These are phyloP conservation scores for Eudyptes chrysolophus DNA, from an alignment of 2,113 vertebrate genomes.

Conservation along the genomic window DNA sequence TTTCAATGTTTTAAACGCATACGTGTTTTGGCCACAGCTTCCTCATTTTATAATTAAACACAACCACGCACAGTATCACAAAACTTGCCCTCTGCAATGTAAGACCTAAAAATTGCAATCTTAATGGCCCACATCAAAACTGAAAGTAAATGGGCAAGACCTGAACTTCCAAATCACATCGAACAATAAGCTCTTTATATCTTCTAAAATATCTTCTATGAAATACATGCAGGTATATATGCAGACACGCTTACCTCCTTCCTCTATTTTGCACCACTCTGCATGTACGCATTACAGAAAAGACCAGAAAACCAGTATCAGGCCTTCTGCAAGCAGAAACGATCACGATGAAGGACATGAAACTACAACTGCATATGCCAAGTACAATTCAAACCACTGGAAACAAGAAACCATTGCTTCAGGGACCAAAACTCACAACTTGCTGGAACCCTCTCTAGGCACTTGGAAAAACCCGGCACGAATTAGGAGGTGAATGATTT, in stretches of 20 bases:
- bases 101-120: neutral
- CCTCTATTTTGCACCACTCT: neutral
- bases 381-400: neutral
- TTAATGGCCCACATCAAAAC: neutral
- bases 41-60: neutral
- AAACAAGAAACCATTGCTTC: neutral
- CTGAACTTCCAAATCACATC: neutral
- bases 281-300: fast-evolving
- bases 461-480: neutral
- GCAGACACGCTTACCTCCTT: neutral
- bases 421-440: neutral
- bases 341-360: fast-evolving
- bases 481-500: neutral
- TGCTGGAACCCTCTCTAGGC: neutral
- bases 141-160: neutral
- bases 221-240: fast-evolving
- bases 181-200: neutral
- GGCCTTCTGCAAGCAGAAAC: neutral
- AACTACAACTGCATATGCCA: neutral
- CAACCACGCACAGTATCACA: neutral
- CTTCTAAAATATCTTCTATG: neutral
- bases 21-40: neutral
- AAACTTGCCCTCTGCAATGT: neutral
- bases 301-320: neutral
- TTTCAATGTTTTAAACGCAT: neutral